Base-by-base conservation (phyloP, 2,888 invertebrate species). In the Octodonta nipae region DNA sequence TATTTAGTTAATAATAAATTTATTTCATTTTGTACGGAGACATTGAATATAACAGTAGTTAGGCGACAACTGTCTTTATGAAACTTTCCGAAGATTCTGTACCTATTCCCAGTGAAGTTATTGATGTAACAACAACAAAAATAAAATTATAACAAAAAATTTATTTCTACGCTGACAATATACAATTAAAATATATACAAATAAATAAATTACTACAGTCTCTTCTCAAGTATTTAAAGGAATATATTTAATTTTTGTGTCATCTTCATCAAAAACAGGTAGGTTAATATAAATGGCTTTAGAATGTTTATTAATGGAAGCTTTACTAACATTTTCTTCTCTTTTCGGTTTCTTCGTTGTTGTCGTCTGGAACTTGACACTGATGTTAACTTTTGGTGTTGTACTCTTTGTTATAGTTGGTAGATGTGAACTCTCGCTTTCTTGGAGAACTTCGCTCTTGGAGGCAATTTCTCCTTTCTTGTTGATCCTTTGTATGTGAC, bases 241-340 rank as follows among this genome's bases (percentile, higher is more conserved):
- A 32, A 63, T 63, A 37, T 61, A 62, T 39, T 59, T 62, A 14
- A 49, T 40, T 34, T 45, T 46, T 25, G 47, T 48, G 15, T 46
- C 47, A 28, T 49, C 22, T 22, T n/a, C 50, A 11, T 56, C 60
- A 35, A 56, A 60, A 15, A 63, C 60, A 2, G 63, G 63, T 32
- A 63, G 44, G 44, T 61, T 53, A 17, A 63, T 51, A 33, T 51
- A 60, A 40, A 61, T 55, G 16, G 48, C 52, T 39, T 52, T 56
- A n/a, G 20, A 7, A 6, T 40, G 32, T 17, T 36, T 30, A 20
- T 44, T 42, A 28, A 34, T 37, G 22, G 38, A 34, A 15, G 41
- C n/a, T 34, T 33, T 36, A 34, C 43, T 40, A 38, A 36, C 46
- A 22, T 43, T 40, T 29, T 50, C 49, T 20, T 51, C 44, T 31